Base-by-base conservation (phyloP, 2,888 invertebrate genomes). In the Meta bourneti region DNA sequence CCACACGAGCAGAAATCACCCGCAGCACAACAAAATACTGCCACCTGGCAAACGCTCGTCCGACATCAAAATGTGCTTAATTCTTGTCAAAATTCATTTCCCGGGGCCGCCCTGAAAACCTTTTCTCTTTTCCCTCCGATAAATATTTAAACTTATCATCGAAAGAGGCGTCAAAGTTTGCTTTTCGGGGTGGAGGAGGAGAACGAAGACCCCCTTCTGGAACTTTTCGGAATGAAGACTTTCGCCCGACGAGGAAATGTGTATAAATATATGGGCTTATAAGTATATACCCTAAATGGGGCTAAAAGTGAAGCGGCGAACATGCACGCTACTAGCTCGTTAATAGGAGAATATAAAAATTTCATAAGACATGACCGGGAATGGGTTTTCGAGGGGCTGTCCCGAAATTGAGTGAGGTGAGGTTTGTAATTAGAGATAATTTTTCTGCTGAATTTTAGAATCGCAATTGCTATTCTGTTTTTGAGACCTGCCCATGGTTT, bases 301-400 rank as follows among this genome's bases (percentile, higher is more conserved):
- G 34, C 79, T 61, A 71, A 72, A 54, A 77, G 70, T 70, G 78
- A 52, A 70, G 83, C 52, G 19, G 52, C 34, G 70, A 83, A 83
- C n/a, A 78, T 19, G 78, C 83, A 82, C 72, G 89, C 78, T 72
- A 89, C 48, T 34, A 19, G 78, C 78, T 79, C 83, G 83, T 84
- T 83, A 84, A 89, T 89, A 83, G 82, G 78, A 49, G 82, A 72
- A 78, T 89, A 78, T 89, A 89, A 89, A 89, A 83, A 78, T 89
- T 89, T 84, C 78, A 52, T 78, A 78, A 78, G 52, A 61, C 61
- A 16, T 11, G 20, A 19, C 9, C n/a, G 78, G 78, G 19, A 49
- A 52, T 16, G 9, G 8, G 6, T 16, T 16, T 16, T 19, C n/a
- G 52, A 78, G 78, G 78, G 78, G 78, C 13, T 52, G 78, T 51